phyloP scores from a whole-genome alignment of 2,113 vertebrate species.

The Lagenorhynchus albirostris region DNA sequence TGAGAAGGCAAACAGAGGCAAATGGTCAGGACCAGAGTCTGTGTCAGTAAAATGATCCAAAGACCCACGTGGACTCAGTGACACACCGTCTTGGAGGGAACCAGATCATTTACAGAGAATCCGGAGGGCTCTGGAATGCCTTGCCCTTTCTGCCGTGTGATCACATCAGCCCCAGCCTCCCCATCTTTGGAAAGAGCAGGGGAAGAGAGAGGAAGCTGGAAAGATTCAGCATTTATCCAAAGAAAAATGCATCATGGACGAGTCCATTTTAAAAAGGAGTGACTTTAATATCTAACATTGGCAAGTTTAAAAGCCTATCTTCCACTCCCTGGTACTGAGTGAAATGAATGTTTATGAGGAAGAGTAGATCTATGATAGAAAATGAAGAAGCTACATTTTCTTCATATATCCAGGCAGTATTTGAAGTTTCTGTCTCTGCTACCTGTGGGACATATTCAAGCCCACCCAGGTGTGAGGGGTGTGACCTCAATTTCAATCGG shows the following conservation, averaged over 20 bases:
- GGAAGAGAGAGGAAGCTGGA: not conserved
- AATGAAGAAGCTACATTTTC: not conserved
- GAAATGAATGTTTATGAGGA: not conserved
- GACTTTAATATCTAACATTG: not conserved
- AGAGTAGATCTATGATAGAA: not conserved
- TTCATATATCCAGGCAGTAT: not conserved
- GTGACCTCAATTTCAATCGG: not conserved
- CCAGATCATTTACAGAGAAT: not conserved
- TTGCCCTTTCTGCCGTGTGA: not conserved
- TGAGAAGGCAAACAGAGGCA: not conserved
- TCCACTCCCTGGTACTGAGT: not conserved
- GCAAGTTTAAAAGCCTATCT: not conserved
- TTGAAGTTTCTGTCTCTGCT: not conserved
- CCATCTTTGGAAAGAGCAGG: not conserved
- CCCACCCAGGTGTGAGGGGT: not conserved
- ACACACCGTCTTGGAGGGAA: not conserved
- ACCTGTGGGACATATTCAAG: not conserved
- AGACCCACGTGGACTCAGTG: not conserved
- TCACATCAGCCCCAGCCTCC: not conserved
- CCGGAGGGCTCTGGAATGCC: not conserved
- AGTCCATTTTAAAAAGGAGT: not conserved
- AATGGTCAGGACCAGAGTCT: not conserved
- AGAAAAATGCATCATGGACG: not conserved
- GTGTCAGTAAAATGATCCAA: not conserved
- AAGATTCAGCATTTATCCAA: not conserved